Evolutionary conservation across 1,140 invertebrate species (phyloP).

Genomic region (Zaprionus africanus): DNA sequence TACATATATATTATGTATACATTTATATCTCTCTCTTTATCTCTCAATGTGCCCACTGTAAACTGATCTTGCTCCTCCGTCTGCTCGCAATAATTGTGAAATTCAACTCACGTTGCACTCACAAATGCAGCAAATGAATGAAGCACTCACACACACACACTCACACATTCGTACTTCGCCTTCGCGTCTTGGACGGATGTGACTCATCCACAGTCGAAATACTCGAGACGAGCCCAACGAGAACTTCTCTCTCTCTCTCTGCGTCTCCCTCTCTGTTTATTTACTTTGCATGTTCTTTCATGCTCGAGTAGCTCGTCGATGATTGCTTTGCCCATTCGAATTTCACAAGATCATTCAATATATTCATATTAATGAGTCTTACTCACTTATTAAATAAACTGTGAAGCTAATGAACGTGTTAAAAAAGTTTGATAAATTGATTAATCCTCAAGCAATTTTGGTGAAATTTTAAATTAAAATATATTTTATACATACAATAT

Average conservation of each 20-base stretch:
- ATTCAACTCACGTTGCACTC: conserved; percentile 51
- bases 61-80: conserved; percentile 40
- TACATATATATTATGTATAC: too few species aligned
- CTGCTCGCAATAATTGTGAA: conserved; percentile 36
- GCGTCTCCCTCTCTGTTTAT: conserved; percentile 16
- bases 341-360: conserved; percentile 46
- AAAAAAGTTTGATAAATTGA: too few species aligned
- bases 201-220: conserved; percentile 68
- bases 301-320: conserved; percentile 61
- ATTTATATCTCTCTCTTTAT: not conserved
- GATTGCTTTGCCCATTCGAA: conserved; percentile 43
- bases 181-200: conserved; percentile 62
- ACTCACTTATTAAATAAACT: not conserved
- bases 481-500: not conserved
- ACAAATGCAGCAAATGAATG: conserved; percentile 38
- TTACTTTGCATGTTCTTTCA: conserved; percentile 53
- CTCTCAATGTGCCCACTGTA: conserved; percentile 7
- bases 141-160: not conserved
- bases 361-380: not conserved
- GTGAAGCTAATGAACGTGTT: not conserved
- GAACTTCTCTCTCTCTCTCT: conserved; percentile 34
- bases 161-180: not conserved
- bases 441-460: not conserved
- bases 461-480: not conserved
- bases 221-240: conserved; percentile 27